Conservation (phyloP, 2,888 invertebrate genomes). For the Aspidiotus rigidus region DNA sequence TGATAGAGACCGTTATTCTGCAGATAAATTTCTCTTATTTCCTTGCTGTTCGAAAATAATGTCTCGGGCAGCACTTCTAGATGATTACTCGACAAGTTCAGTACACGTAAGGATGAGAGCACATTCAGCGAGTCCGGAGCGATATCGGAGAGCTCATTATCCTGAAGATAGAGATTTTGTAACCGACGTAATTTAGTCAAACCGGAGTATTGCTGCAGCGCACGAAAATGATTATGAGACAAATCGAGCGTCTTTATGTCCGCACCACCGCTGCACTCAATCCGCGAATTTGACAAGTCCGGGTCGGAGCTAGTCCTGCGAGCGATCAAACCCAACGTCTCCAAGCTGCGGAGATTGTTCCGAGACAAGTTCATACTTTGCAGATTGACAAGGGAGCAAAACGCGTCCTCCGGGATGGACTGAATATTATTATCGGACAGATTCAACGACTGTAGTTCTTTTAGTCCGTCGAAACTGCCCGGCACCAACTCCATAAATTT, state of each 20-base stretch:
- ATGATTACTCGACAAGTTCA: constrained; percentile 80
- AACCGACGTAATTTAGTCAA: constrained; percentile 66
- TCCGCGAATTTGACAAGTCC: constrained; percentile 48
- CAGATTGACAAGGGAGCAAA: constrained; percentile 69
- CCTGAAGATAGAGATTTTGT: constrained; percentile 67
- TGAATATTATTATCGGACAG: constrained; percentile 75
- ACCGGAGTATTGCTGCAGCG: constrained; percentile 58
- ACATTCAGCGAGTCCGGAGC: constrained; percentile 70
- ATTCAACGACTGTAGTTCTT: constrained; percentile 69
- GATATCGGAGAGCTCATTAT: constrained; percentile 72
- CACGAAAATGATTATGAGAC: constrained; percentile 67
- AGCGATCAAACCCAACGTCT: constrained; percentile 66
- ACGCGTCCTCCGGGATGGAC: constrained; percentile 65
- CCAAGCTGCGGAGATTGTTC: constrained; percentile 69
- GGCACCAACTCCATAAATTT: constrained; percentile 62
- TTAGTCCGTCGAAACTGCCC: constrained; percentile 64
- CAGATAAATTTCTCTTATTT: constrained; percentile 70
- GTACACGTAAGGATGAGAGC: constrained; percentile 63
- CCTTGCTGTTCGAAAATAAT: constrained; percentile 69
- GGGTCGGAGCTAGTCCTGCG: constrained; percentile 48
- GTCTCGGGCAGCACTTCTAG: constrained; percentile 71
- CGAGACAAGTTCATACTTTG: constrained; percentile 74
- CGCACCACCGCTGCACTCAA: constrained; percentile 52
- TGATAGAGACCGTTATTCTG: constrained; percentile 77
- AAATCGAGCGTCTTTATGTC: constrained; percentile 69